Percentiles rank a stretch among this genome's conserved stretches.
These are phyloP conservation scores for Cassiopea xamachana DNA, from an alignment of 30 jellyfish, hydroid and myxozoan genomes.

Conservation along the genomic window DNA sequence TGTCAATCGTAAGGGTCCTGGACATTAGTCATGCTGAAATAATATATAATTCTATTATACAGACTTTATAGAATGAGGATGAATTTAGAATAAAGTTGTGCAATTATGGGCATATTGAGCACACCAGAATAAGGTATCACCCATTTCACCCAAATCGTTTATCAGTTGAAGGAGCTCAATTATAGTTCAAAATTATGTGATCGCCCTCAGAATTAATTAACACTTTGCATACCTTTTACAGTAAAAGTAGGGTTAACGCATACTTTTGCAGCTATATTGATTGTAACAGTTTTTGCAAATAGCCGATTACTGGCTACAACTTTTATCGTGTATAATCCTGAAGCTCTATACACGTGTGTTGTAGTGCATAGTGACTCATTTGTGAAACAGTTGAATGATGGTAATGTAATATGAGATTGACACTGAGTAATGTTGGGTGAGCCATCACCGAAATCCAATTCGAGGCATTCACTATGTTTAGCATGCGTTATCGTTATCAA, in stretches of 20 bases:
- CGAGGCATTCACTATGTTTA: constrained; percentile 58
- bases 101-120: not conserved
- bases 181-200: no score
- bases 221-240: constrained; percentile 7
- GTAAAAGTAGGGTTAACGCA: constrained; percentile 33
- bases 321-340: constrained; percentile 15
- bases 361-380: constrained; percentile 34
- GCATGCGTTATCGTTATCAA: constrained; percentile 36
- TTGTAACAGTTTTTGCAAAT: constrained; percentile 21
- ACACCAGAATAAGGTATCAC: no score
- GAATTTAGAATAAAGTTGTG: not conserved
- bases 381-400: constrained; percentile 35
- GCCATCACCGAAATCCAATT: constrained; percentile 56
- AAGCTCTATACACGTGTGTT: constrained; percentile 26
- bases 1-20: no score
- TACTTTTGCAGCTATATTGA: constrained; percentile 19
- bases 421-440: constrained; percentile 37
- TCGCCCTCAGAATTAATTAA: no score
- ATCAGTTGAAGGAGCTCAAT: no score
- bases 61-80: not conserved
- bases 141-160: no score
- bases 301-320: constrained; percentile 35
- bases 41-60: no score
- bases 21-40: no score
- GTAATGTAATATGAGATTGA: not conserved